These are phyloP conservation scores for Microctonus hyperodae DNA, from an alignment of 2,888 invertebrate genomes.

Conservation along the genomic window DNA sequence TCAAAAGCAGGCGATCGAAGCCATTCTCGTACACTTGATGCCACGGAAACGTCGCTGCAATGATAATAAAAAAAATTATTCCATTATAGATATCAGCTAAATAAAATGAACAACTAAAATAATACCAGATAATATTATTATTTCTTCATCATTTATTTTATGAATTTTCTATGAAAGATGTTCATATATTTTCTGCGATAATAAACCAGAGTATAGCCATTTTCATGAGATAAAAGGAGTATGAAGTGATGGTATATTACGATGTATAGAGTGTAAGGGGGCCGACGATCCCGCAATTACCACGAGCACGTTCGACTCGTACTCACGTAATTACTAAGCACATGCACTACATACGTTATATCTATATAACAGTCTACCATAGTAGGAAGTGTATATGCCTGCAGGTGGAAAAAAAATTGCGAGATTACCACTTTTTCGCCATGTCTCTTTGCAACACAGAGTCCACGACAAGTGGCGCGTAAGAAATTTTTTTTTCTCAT, in stretches of 20 bases:
- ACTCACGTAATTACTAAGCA: constrained; percentile 41
- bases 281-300: constrained; percentile 37
- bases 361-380: neutral
- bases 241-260: constrained; percentile 10
- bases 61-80: constrained; percentile 27
- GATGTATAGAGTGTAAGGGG: constrained; percentile 13
- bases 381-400: neutral
- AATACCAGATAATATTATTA: neutral
- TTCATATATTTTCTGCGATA: constrained; percentile 5
- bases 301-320: constrained; percentile 28
- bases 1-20: constrained; percentile 78
- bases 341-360: constrained; percentile 7
- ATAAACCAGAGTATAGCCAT: constrained; percentile 30
- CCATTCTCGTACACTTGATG: constrained; percentile 70
- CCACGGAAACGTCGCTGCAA: constrained; percentile 71
- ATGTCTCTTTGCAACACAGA: constrained; percentile 1
- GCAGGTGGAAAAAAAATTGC: constrained; percentile 28
- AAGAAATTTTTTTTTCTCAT: neutral
- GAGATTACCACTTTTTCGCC: constrained; percentile 21
- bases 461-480: constrained; percentile 10
- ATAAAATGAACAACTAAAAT: neutral
- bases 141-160: neutral
- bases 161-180: neutral
- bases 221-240: neutral
- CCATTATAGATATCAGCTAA: neutral